phyloP scores from a whole-genome alignment of 2,797 vertebrate species.

The Menidia menidia region DNA sequence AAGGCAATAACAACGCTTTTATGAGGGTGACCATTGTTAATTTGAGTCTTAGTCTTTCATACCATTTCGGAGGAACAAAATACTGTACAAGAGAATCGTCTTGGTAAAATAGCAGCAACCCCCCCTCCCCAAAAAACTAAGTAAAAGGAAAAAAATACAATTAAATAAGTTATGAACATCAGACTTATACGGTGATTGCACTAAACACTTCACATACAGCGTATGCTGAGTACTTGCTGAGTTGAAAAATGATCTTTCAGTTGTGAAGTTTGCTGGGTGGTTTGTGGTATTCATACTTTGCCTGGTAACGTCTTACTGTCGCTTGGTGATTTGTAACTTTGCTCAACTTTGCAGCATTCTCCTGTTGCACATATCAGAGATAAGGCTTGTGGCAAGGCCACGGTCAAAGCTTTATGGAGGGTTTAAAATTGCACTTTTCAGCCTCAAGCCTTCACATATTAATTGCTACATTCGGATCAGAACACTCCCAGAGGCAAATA shows the following conservation, averaged over 20 bases:
- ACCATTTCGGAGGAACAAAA: slow-evolving; percentile 51
- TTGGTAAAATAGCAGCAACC: slow-evolving; percentile 72
- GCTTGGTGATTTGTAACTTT: slow-evolving; percentile 57
- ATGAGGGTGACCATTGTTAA: slow-evolving; percentile 37
- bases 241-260: slow-evolving; percentile 59
- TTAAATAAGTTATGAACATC: slow-evolving; percentile 57
- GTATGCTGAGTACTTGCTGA: slow-evolving; percentile 57
- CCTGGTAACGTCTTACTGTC: slow-evolving; percentile 45
- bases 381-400: slow-evolving; percentile 85
- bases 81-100: slow-evolving; percentile 61
- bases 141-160: slow-evolving; percentile 54
- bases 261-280: slow-evolving; percentile 58
- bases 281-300: slow-evolving; percentile 43
- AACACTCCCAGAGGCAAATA: slow-evolving; percentile 71
- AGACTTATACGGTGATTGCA: slow-evolving; percentile 66
- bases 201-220: slow-evolving; percentile 60
- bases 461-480: slow-evolving; percentile 80
- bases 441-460: slow-evolving; percentile 72
- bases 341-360: slow-evolving; percentile 69
- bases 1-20: slow-evolving; percentile 69
- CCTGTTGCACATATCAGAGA: slow-evolving; percentile 65
- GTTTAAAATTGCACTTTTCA: slow-evolving; percentile 83
- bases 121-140: background rate
- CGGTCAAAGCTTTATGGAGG: slow-evolving; percentile 78
- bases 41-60: slow-evolving; percentile 34